phyloP scores from a whole-genome alignment of 2,888 invertebrate genomes.

The Pegoplata infirma region DNA sequence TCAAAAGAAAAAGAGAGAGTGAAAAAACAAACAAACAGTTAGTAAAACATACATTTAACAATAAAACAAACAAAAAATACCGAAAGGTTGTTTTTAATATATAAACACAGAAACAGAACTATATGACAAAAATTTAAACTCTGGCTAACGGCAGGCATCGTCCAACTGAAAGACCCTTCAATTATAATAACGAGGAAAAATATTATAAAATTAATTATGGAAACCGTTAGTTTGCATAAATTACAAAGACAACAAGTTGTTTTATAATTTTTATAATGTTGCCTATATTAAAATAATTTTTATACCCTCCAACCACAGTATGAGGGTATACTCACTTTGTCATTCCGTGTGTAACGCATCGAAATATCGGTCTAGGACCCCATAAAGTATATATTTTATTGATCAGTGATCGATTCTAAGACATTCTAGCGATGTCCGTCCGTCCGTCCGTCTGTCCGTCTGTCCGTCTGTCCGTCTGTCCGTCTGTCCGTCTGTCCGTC shows the following conservation, averaged over 20 bases:
- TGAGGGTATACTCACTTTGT: too few species aligned
- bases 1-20: constrained; percentile 23
- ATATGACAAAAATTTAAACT: neutral
- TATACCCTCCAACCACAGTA: too few species aligned
- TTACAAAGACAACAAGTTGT: neutral
- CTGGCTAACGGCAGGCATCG: neutral
- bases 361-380: too few species aligned
- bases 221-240: neutral
- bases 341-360: too few species aligned
- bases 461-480: too few species aligned
- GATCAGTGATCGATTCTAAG: too few species aligned
- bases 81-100: too few species aligned
- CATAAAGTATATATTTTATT: too few species aligned
- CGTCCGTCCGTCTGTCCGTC: too few species aligned
- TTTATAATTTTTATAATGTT: neutral
- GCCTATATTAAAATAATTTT: neutral
- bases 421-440: too few species aligned
- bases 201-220: constrained; percentile 24
- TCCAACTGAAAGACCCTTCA: neutral
- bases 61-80: constrained; percentile 12
- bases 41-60: constrained; percentile 26
- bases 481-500: too few species aligned
- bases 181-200: constrained; percentile 11
- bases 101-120: constrained; percentile 6
- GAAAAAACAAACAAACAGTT: constrained; percentile 6